These are phyloP conservation scores for Drosophila meridionalis DNA, from an alignment of 2,888 invertebrate species.

Conservation along the genomic window DNA sequence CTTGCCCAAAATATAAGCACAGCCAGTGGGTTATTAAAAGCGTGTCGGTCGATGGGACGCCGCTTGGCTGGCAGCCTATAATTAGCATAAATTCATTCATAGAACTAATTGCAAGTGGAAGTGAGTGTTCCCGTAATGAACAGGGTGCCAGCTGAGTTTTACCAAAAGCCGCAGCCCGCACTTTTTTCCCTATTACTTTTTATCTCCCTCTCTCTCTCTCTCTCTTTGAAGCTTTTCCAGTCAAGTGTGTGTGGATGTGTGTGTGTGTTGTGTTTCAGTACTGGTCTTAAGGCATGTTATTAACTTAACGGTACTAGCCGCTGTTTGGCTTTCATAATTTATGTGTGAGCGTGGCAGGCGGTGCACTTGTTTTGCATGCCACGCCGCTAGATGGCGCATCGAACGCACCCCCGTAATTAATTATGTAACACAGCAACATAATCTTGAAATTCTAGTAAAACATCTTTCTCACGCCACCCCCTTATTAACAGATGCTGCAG, in stretches of 20 bases:
- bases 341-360: slow-evolving; percentile 72
- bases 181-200: slow-evolving; percentile 26
- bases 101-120: slow-evolving; percentile 77
- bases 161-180: slow-evolving; percentile 34
- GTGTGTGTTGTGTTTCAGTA: slow-evolving; percentile 52
- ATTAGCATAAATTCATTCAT: slow-evolving; percentile 79
- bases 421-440: slow-evolving; percentile 67
- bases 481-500: slow-evolving; percentile 62
- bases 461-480: slow-evolving; percentile 68
- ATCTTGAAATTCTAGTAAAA: slow-evolving; percentile 31
- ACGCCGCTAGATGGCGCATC: slow-evolving; percentile 44
- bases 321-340: slow-evolving; percentile 72
- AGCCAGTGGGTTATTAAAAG: slow-evolving; percentile 70
- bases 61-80: slow-evolving; percentile 56
- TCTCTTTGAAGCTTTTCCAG: slow-evolving; percentile 1
- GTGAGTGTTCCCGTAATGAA: slow-evolving; percentile 72
- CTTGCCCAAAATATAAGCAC: slow-evolving; percentile 37
- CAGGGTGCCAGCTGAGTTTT: slow-evolving; percentile 46
- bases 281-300: slow-evolving; percentile 64
- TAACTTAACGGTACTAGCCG: slow-evolving; percentile 66
- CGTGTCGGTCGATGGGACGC: slow-evolving; percentile 67
- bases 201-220: neutral
- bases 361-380: slow-evolving; percentile 71
- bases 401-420: slow-evolving; percentile 66
- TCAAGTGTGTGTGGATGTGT: slow-evolving; percentile 2